Base-by-base conservation (phyloP, 1,140 invertebrate species). In the Delia radicum region DNA sequence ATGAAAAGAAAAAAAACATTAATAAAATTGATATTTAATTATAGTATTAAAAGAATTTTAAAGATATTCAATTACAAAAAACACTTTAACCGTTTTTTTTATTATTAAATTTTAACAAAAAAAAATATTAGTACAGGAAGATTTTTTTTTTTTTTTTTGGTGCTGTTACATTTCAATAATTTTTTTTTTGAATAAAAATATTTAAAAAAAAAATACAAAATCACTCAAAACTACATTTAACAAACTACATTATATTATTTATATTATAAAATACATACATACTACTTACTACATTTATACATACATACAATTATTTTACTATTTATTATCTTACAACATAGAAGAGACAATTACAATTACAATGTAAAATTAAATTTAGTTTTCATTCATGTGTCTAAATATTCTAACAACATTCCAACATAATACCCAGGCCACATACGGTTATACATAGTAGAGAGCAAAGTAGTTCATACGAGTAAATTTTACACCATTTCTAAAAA, bases 61-160 rank as follows among this genome's bases (percentile, higher is more conserved):
- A n/a, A 46, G 69, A 18, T 28, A 21, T 29, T 73, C 26, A 65
- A 65, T 29, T 65, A 29, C 29, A 65, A 28, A 31, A 74, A 74
- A 55, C 48, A n/a, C 48, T 55, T 55, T 15, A 42, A 42, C 6
- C 2, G 12, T 42, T 42, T 42, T n/a, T n/a, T n/a, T n/a, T n/a
- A n/a, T n/a, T n/a, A n/a, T n/a, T n/a, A n/a, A n/a, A n/a, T n/a
- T n/a, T n/a, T n/a, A n/a, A n/a, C 12, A 42, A 42, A 42, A 42
- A 1, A 42, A 42, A 42, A 1, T 42, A 15, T 42, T 42, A 42
- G 37, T 42, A 42, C 6, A 42, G 37, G 37, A 42, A 42, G 13
- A 42, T 42, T 42, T 42, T 15, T 15, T 10, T 42, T 42, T 15
- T 15, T 10, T 13, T 42, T 42, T 3, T 13, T 42, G 37, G 37